Conservation (phyloP, 2,888 invertebrate genomes). For the Willowsia nigromaculata region DNA sequence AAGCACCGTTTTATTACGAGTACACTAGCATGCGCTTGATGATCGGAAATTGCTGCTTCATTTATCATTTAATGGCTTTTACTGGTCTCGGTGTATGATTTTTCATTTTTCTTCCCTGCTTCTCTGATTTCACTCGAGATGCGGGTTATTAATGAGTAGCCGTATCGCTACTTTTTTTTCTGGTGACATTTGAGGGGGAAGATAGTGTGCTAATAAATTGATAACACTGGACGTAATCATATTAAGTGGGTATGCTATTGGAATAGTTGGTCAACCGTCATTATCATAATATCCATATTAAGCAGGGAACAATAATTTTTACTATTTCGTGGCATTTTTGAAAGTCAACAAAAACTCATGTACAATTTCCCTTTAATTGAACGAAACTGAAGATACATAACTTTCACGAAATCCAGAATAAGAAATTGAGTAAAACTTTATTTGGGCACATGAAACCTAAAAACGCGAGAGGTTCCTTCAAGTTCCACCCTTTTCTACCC, state of each 20-base stretch:
- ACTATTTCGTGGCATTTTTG: no score
- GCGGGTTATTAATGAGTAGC: background rate
- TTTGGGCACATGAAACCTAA: background rate
- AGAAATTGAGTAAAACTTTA: background rate
- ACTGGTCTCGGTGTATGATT: conserved; percentile 12
- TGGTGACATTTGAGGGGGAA: background rate
- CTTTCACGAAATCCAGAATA: background rate
- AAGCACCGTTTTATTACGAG: no score
- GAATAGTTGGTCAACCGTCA: no score
- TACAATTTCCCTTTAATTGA: no score
- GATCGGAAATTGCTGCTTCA: conserved; percentile 12
- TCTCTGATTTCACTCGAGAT: background rate
- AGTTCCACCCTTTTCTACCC: background rate
- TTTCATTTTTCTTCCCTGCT: conserved; percentile 2
- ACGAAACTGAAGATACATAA: background rate
- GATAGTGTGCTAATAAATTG: background rate
- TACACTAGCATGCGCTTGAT: background rate
- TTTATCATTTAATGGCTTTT: conserved; percentile 32
- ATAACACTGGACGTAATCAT: background rate
- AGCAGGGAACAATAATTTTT: no score
- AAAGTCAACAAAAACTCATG: no score
- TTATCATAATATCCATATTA: background rate
- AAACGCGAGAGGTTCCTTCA: background rate
- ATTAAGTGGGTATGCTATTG: background rate
- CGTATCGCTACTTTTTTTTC: background rate